Evolutionary conservation across 2,113 vertebrate species (phyloP), one percentile per base, ranked within the genome.

Genomic region (Lagenorhynchus albirostris): DNA sequence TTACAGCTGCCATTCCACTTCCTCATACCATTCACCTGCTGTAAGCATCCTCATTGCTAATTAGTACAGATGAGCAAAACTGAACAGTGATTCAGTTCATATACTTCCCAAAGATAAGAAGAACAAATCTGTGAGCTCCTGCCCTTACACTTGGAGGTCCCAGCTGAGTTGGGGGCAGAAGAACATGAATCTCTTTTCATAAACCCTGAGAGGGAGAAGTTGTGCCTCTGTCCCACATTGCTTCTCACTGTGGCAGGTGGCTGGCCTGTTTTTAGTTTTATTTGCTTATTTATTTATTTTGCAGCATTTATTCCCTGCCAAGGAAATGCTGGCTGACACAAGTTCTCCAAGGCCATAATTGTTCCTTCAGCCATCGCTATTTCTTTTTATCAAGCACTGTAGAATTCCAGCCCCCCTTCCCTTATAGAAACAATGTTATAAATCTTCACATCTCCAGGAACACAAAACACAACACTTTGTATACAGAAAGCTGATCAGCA

Each of bases 371-470:
- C 36, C 18, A 71, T 96, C 63, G 71, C 18, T 44, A 53, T 81
- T 77, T 10, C 33, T 38, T 81, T 67, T 58, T 47, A 18, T 92
- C 29, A 31, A 77, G 53, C 26, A 55, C 60, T 36, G 31, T 18
- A 29, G 21, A 77, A 77, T 65, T 17, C 31, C 23, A 62, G 26
- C n/a, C 5, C 4, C 53, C 21, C 1, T 4, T 15, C 55, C 12
- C 17, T 23, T 85, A 58, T 3, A 84, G 92, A 91, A 95, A 89
- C 77, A 91, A 41, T 80, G 82, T 88, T 96, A 53, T n/a, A 87
- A 81, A 89, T 62, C 81, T 70, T 50, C 17, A n/a, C 63, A 36
- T 79, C 68, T 41, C 41, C 15, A 41, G 53, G 60, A 88, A 82
- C 67, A 81, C 41, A 87, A 87, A 94, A 63, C 47, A 89, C 23